Evolutionary conservation across 2,888 invertebrate species (phyloP).

Genomic region (Leptinotarsa rubiginosa): DNA sequence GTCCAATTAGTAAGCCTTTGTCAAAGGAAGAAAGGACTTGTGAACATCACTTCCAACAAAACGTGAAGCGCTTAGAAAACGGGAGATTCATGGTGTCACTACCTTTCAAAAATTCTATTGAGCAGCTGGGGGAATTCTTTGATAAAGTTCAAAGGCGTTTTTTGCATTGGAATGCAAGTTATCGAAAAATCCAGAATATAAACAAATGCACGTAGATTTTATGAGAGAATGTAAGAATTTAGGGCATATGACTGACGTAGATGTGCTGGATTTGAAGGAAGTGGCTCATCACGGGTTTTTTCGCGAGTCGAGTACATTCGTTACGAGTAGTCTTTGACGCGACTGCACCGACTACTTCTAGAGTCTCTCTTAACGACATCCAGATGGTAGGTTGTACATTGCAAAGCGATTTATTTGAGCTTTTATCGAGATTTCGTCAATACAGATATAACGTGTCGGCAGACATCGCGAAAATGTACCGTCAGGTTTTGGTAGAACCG

Average conservation of each 20-base stretch:
- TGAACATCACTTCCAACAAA: no score
- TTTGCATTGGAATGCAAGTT: constrained; percentile 29
- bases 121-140: no score
- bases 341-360: not conserved
- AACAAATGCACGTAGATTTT: constrained; percentile 34
- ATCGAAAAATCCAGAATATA: constrained; percentile 25
- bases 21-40: no score
- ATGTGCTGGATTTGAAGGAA: not conserved
- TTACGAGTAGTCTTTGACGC: constrained; percentile 14
- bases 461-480: not conserved
- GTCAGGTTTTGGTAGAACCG: no score
- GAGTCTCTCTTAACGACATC: constrained; percentile 10
- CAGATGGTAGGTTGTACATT: not conserved
- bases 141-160: no score
- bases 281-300: constrained; percentile 30
- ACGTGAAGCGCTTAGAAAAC: no score
- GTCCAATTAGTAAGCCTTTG: no score
- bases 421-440: constrained; percentile 1
- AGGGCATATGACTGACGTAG: not conserved
- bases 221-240: constrained; percentile 22
- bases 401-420: not conserved
- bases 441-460: constrained; percentile 2
- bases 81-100: no score
- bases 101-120: no score
- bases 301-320: constrained; percentile 21